These are phyloP conservation scores for Nymphalis io DNA, from an alignment of 1,140 invertebrate species.

Conservation along the genomic window DNA sequence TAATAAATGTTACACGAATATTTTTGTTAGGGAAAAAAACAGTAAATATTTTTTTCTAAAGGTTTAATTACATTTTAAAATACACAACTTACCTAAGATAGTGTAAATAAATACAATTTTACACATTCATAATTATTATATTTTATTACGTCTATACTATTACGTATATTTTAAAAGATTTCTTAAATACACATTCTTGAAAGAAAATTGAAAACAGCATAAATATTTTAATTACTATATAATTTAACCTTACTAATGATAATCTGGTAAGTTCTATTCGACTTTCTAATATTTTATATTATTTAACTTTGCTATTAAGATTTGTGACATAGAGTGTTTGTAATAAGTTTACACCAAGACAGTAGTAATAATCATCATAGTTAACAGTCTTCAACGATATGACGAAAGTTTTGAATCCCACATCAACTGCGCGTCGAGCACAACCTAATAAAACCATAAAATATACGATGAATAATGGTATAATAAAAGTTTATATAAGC, in stretches of 20 bases:
- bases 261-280: background rate
- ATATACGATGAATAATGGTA: constrained; percentile 2
- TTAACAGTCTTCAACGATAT: constrained; percentile 28
- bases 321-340: background rate
- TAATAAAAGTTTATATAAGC: constrained; percentile 31
- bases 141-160: constrained; percentile 1
- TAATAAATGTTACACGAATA: no score
- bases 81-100: background rate
- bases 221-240: background rate
- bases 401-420: constrained; percentile 13
- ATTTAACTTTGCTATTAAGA: background rate
- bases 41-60: no score
- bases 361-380: background rate
- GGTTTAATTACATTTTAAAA: background rate
- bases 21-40: no score
- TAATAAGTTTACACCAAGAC: background rate
- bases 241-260: background rate
- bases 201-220: background rate
- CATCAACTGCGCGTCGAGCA: background rate
- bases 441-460: constrained; percentile 25
- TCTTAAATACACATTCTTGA: background rate
- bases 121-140: background rate
- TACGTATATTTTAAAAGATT: constrained; percentile 14
- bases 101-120: no score
- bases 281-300: background rate